Base-by-base conservation (phyloP, 2,113 vertebrate species). In the Melanocharis versteri region DNA sequence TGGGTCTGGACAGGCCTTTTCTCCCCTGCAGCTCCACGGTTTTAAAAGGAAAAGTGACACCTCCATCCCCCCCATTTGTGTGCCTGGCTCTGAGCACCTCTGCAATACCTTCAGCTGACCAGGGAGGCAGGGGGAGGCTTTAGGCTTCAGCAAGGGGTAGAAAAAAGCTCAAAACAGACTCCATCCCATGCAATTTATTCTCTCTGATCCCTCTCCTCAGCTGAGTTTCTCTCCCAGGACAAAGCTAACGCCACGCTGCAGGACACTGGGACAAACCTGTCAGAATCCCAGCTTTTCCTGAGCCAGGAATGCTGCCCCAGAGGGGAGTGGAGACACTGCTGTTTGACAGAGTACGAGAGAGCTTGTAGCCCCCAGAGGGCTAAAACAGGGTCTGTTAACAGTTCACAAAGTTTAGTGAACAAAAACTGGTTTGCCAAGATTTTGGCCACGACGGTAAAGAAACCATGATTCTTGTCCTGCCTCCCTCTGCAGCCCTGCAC, bases 331-430 rank as follows among this genome's bases (percentile, higher is more conserved):
- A 78, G 65, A 22, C 22, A 10, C n/a, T 54, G 8, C 0, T n/a
- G 37, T 23, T 26, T 58, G 70, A 31, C 0, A 10, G 14, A 18
- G 39, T 3, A 0, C 3, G 11, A 44, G 19, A 44, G 37, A 26
- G 53, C 57, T 10, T 13, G 42, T 18, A 76, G 35, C 44, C 68
- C 13, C 44, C 23, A 21, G 9, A 62, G 42, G 37, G 28, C 39
- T 73, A 20, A 58, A 77, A 21, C 33, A 20, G 22, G 12, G 19
- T 21, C 57, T 82, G 37, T 22, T 73, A 64, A n/a, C 22, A 35
- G 31, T 2, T 80, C 58, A 26, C 21, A 26, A 12, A 42, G 18
- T 30, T 65, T 22, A 73, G 60, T 9, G 42, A 60, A 23, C n/a
- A 80, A 42, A 76, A 62, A 30, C 22, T 14, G 47, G 9, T 28